A percentile compares a stretch with the other conserved stretches of the same genome.
Evolutionary conservation across 2,888 invertebrate species (phyloP).

Genomic region (Drosophila crucigera): DNA sequence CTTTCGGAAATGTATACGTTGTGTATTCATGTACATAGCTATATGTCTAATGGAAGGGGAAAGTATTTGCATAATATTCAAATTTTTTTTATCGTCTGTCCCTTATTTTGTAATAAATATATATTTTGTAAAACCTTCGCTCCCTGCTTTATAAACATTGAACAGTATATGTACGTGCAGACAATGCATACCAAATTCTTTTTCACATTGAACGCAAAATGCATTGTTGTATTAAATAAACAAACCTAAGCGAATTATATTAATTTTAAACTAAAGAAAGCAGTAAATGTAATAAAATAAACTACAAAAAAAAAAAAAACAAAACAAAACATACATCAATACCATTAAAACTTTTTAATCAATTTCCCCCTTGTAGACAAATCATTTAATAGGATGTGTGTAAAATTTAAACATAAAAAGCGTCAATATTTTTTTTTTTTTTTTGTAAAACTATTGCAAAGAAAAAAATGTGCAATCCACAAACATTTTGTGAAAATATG

Average conservation of each 20-base stretch:
- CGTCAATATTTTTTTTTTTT: conserved; percentile 14
- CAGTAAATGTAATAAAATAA: conserved; percentile 64
- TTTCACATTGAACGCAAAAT: conserved; percentile 54
- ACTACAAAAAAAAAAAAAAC: conserved; percentile 25
- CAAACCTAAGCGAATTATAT: conserved; percentile 66
- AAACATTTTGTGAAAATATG: conserved; percentile 13
- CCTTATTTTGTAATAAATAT: conserved; percentile 43
- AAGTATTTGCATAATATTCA: conserved; percentile 32
- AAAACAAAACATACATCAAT: conserved; percentile 34
- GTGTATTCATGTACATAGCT: conserved; percentile 27
- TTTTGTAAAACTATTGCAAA: conserved; percentile 36
- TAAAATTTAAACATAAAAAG: conserved; percentile 15
- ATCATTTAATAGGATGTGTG: conserved; percentile 14
- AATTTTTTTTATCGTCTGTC: conserved; percentile 30
- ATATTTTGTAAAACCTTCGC: conserved; percentile 45
- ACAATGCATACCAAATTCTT: conserved; percentile 53
- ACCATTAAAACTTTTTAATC: conserved; percentile 43
- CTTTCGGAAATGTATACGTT: conserved; percentile 10
- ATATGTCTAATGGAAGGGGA: conserved; percentile 17
- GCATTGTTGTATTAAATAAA: conserved; percentile 74
- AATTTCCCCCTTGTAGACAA: conserved; percentile 37
- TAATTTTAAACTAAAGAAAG: conserved; percentile 60
- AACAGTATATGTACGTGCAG: conserved; percentile 54
- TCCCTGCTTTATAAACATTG: conserved; percentile 37
- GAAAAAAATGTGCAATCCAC: conserved; percentile 9